A percentile compares a stretch with the other conserved stretches of the same genome.
Evolutionary conservation across 2,797 vertebrate species (phyloP).

Genomic region (Alauda arvensis): DNA sequence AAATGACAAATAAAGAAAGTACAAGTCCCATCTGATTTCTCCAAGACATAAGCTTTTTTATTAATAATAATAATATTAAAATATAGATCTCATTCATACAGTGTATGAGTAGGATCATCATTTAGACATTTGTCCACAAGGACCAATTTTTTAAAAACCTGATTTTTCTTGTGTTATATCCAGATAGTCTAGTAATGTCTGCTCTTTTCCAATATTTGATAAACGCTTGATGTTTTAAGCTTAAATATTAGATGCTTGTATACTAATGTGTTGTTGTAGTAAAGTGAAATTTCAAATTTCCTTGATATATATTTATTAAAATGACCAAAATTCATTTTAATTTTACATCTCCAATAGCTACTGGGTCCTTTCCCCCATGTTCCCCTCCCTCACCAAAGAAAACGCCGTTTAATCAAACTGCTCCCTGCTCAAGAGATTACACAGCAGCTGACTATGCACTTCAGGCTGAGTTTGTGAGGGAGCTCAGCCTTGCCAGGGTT

Average conservation of each 20-base stretch:
- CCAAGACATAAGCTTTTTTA: slow-evolving; percentile 74
- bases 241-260: slow-evolving; percentile 78
- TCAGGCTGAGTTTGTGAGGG: background rate
- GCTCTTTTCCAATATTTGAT: slow-evolving; percentile 76
- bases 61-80: slow-evolving; percentile 64
- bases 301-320: slow-evolving; percentile 83
- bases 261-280: slow-evolving; percentile 76
- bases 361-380: background rate
- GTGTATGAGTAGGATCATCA: slow-evolving; percentile 76
- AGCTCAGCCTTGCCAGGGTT: background rate
- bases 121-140: slow-evolving; percentile 75
- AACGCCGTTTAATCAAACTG: background rate
- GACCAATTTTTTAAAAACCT: slow-evolving; percentile 65
- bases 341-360: slow-evolving; percentile 56
- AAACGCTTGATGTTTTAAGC: slow-evolving; percentile 74
- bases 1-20: slow-evolving; percentile 11
- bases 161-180: slow-evolving; percentile 71
- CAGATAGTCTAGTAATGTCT: slow-evolving; percentile 69
- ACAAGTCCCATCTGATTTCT: slow-evolving; percentile 69
- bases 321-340: slow-evolving; percentile 69
- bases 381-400: background rate
- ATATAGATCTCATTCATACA: slow-evolving; percentile 82
- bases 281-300: slow-evolving; percentile 78
- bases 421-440: background rate
- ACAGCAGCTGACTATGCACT: background rate